Conservation (phyloP, 2,113 vertebrate genomes). For the Clarias macrocephalus region DNA sequence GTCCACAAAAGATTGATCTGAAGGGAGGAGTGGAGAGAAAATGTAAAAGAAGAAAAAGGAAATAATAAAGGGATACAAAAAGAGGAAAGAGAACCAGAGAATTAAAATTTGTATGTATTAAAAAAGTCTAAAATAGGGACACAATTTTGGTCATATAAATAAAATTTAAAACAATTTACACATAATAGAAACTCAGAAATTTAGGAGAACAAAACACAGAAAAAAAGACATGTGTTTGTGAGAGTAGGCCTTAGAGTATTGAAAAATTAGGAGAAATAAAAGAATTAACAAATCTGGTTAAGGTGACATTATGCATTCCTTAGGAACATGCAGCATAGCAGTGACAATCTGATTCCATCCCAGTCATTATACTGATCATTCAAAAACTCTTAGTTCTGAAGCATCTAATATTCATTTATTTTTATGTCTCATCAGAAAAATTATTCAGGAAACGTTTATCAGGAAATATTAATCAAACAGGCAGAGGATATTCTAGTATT, state of each 20-base stretch:
- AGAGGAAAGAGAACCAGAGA: slow-evolving; percentile 23
- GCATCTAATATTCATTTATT: not conserved
- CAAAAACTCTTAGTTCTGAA: not conserved
- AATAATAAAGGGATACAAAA: slow-evolving; percentile 70
- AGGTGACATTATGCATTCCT: not conserved
- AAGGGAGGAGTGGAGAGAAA: slow-evolving; percentile 66
- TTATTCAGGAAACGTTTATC: not conserved
- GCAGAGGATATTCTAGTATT: not conserved
- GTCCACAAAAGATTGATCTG: slow-evolving; percentile 94
- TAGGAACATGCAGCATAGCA: not conserved
- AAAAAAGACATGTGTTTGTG: no score
- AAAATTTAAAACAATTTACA: not conserved
- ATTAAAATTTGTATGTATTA: slow-evolving; percentile 19
- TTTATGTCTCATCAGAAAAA: no score
- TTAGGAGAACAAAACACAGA: not conserved
- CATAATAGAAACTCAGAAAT: not conserved
- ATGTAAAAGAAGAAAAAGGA: slow-evolving; percentile 58
- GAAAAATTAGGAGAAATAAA: not conserved
- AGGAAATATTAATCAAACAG: not conserved
- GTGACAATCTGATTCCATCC: not conserved
- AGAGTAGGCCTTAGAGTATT: not conserved
- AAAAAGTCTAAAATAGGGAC: not conserved
- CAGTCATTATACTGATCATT: not conserved
- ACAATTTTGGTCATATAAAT: not conserved
- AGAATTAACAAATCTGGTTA: not conserved